These are phyloP conservation scores for Tragelaphus imberbis DNA, from an alignment of 2,113 vertebrate genomes.

Conservation along the genomic window DNA sequence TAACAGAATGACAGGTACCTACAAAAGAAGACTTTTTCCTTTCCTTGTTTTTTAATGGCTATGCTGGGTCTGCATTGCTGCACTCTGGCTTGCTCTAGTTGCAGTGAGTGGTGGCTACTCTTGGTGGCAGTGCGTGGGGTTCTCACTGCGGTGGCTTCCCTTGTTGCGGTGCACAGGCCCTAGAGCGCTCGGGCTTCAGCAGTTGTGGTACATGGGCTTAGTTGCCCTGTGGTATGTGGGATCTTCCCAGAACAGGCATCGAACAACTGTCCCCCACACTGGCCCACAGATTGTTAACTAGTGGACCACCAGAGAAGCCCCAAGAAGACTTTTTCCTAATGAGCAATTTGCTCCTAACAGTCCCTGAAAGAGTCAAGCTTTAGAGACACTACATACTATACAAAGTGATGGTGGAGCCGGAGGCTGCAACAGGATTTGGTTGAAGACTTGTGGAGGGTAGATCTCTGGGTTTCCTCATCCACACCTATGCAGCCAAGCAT, in stretches of 20 bases:
- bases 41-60: neutral
- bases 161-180: neutral
- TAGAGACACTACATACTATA: neutral
- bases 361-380: neutral
- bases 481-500: neutral
- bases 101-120: neutral
- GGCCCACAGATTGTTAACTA: neutral
- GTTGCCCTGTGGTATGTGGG: neutral
- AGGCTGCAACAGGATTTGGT: neutral
- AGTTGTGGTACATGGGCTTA: neutral
- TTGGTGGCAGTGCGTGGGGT: neutral
- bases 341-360: neutral
- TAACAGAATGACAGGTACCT: neutral
- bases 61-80: neutral
- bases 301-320: neutral
- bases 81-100: neutral
- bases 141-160: neutral
- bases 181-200: neutral
- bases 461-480: neutral
- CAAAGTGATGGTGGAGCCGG: neutral
- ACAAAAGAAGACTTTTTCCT: neutral
- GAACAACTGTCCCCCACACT: neutral
- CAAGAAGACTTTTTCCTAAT: neutral
- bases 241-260: neutral
- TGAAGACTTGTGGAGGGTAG: neutral